Evolutionary conservation across 2,797 vertebrate species (phyloP), one percentile per base, ranked within the genome.

Genomic region (Gymnodraco acuticeps): DNA sequence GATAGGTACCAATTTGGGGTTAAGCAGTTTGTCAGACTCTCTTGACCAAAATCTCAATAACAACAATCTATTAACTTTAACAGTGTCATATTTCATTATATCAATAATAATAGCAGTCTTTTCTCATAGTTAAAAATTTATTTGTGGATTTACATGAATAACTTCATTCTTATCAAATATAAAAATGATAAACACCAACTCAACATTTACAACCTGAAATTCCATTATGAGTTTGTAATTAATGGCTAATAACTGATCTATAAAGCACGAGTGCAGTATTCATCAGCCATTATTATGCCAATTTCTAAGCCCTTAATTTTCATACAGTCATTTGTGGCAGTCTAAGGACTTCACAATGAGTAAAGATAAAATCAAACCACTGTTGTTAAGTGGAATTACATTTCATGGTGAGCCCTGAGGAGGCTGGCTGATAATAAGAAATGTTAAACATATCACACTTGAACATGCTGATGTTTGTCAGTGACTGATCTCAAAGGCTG

Each of bases 401-500:
- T 38, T 16, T 56, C 46, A 46, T 46, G 47, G 17, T 3, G 27
- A 16, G 31, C 56, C 52, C 5, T 27, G 3, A 1, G 20, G 41
- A 20, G 23, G 15, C 56, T 61, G 50, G 45, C 54, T 46, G 13
- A 43, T 23, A 50, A 60, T 23, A 51, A 51, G 17, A 13, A 50
- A 38, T 41, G 60, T 33, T 46, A 41, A 63, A 33, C 23, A 52
- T 72, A 55, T 70, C 51, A 53, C 47, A 13, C 45, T 20, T 43
- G 23, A 53, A 19, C 4, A 55, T 42, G 60, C 13, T 33, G 10
- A 55, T 33, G 50, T 75, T 75, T 69, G 52, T 42, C 43, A n/a
- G 19, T 17, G 55, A 48, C n/a, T 51, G 42, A 75, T 47, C 67
- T 56, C 64, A 63, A 33, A 59, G 47, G 66, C 43, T 45, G 59